Conservation (phyloP, 2,797 vertebrate genomes). For the Gallinago solitaria region DNA sequence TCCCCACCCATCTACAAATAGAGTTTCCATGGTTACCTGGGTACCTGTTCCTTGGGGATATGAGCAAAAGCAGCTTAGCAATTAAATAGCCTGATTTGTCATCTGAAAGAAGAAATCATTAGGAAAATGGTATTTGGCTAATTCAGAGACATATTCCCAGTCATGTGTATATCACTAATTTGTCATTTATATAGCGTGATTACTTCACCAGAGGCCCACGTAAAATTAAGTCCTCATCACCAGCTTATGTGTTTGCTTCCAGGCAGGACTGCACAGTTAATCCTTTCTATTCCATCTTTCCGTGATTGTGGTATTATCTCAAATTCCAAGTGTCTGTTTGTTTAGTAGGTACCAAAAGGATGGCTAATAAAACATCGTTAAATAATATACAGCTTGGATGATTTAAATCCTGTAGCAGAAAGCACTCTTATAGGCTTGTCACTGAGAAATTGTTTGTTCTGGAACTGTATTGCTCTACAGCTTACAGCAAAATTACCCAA, state of each 20-base stretch:
- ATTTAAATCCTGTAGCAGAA: neutral
- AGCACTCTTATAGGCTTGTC: neutral
- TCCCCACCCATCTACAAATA: slow-evolving; percentile 55
- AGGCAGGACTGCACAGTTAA: slow-evolving; percentile 35
- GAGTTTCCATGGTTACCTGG: slow-evolving; percentile 73
- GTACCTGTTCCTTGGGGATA: slow-evolving; percentile 56
- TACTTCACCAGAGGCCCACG: slow-evolving; percentile 18
- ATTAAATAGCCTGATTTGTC: slow-evolving; percentile 71
- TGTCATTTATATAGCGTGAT: slow-evolving; percentile 32
- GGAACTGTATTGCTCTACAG: neutral
- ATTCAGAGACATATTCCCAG: slow-evolving; percentile 41
- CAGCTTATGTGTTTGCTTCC: slow-evolving; percentile 29
- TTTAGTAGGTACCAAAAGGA: neutral
- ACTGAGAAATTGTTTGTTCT: neutral
- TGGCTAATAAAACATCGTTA: neutral
- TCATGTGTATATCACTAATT: slow-evolving; percentile 36
- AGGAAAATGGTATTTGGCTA: slow-evolving; percentile 54
- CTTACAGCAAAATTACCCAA: neutral
- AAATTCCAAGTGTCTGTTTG: neutral
- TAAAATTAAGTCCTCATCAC: slow-evolving; percentile 32
- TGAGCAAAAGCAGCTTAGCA: slow-evolving; percentile 63
- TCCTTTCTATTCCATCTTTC: slow-evolving; percentile 14
- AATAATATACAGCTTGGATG: neutral
- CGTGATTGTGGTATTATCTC: neutral
- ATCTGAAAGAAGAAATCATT: slow-evolving; percentile 52